Evolutionary conservation across 53 echinoderm and acorn worm genomes (phyloP).

Genomic region (Stichopus horrens): DNA sequence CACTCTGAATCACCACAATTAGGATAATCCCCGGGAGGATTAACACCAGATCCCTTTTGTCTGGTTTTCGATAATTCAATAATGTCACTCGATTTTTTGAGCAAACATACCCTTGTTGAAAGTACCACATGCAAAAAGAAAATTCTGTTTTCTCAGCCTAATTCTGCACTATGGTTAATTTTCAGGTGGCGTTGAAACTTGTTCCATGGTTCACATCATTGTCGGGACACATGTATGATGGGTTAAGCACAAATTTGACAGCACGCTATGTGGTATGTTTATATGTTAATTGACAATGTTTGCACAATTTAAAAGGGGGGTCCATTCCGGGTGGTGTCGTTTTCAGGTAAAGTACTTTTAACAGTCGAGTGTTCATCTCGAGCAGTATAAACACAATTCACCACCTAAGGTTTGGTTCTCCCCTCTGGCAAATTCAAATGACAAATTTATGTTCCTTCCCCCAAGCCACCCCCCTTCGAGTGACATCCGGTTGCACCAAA

Average conservation of each 20-base stretch:
- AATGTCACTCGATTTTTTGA: constrained; percentile 36
- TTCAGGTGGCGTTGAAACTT: background rate
- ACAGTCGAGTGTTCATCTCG: too few relatives aligned
- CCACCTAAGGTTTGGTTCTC: too few relatives aligned
- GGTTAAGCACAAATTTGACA: constrained; percentile 18
- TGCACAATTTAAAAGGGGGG: constrained; percentile 1
- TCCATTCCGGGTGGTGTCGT: background rate
- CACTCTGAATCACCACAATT: background rate
- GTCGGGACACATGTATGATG: background rate
- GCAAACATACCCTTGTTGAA: constrained; percentile 19
- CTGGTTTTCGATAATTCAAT: constrained; percentile 37
- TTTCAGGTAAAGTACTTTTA: background rate
- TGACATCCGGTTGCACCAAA: too few relatives aligned
- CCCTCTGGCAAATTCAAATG: too few relatives aligned
- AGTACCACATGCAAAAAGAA: background rate
- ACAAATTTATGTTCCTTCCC: too few relatives aligned
- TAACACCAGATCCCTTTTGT: constrained; percentile 26
- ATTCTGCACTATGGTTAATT: background rate
- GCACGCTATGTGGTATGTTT: constrained; percentile 45
- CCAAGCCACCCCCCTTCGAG: too few relatives aligned
- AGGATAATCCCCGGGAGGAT: constrained; percentile 22
- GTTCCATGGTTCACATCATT: background rate
- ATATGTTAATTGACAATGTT: constrained; percentile 42
- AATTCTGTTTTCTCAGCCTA: constrained; percentile 11
- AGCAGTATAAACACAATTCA: too few relatives aligned